Percentiles rank a stretch among this genome's conserved stretches.
phyloP scores from a whole-genome alignment of 2,888 invertebrate genomes.

The Phrixothrix hirtus region DNA sequence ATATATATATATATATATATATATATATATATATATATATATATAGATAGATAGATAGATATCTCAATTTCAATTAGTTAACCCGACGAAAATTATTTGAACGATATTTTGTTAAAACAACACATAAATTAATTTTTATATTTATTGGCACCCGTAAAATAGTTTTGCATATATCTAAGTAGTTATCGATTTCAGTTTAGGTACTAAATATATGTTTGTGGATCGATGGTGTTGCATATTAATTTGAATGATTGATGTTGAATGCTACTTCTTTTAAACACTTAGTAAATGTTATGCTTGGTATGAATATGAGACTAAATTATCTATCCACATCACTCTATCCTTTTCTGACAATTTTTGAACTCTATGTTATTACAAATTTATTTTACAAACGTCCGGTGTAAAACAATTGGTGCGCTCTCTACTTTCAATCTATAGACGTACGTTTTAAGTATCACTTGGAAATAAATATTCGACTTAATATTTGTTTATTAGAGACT shows the following conservation, averaged over 20 bases:
- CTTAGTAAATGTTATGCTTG: slow-evolving; percentile 32
- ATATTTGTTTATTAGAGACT: no score
- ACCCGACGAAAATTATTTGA: no score
- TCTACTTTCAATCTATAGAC: not conserved
- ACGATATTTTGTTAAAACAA: not conserved
- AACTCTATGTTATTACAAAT: not conserved
- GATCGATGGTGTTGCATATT: slow-evolving; percentile 35
- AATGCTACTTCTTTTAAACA: slow-evolving; percentile 35
- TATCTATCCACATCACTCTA: slow-evolving; percentile 16
- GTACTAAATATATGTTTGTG: slow-evolving; percentile 33
- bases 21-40: no score
- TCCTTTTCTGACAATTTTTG: slow-evolving; percentile 8
- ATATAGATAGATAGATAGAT: no score
- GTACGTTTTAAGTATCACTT: slow-evolving; percentile 8
- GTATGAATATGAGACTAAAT: slow-evolving; percentile 26
- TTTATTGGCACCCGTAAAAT: slow-evolving; percentile 21
- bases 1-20: no score
- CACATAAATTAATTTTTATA: not conserved
- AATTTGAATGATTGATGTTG: slow-evolving; percentile 37
- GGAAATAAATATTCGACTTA: no score
- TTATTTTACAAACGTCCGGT: slow-evolving; percentile 1
- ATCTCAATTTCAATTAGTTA: no score
- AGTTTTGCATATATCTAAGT: slow-evolving; percentile 20
- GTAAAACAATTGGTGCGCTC: slow-evolving; percentile 2
- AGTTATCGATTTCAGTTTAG: slow-evolving; percentile 30